Base-by-base conservation (phyloP, 2,888 invertebrate genomes). In the Stenolophus ochropezus region DNA sequence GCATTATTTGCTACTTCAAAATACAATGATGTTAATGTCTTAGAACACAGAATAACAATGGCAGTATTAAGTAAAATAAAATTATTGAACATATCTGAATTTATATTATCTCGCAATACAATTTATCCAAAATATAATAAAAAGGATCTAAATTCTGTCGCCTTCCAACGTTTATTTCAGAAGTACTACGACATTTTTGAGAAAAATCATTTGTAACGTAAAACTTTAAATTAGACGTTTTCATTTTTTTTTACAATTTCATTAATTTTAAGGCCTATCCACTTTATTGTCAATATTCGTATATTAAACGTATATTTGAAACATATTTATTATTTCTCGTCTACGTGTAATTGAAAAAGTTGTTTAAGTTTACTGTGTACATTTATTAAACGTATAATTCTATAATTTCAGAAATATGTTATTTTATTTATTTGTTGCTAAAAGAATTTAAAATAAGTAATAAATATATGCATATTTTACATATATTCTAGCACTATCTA, bases 151-250 rank as follows among this genome's bases (percentile, higher is more conserved):
- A 20, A 56, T 56, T 56, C 53, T 20, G 20, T 56, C 8, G 53
- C 53, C 18, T 56, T 56, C 53, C 53, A 56, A 8, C 53, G 53
- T 56, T 56, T 56, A 56, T 14, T 56, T 56, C 53, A 8, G 16
- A 8, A 8, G 18, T 16, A 20, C 16, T 16, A 1, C 53, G 53
- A 16, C 16, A 18, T 18, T 56, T 56, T 56, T 20, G n/a, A 18
- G 53, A 14, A 56, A 56, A 56, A 16, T 56, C 53, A 4, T 20
- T 56, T 20, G 53, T 56, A 2, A 56, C 20, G 20, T 18, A 20
- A 0, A 14, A 14, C 6, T 6, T 20, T 2, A 56, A 18, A 56
- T 14, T 16, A n/a, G n/a, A n/a, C n/a, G n/a, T n/a, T n/a, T n/a
- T n/a, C n/a, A n/a, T n/a, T n/a, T 8, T 51, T 2, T 51, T 33